These are phyloP conservation scores for Petrosia ficiformis DNA, from an alignment of 37 sponge, comb jelly and placozoan genomes.

Conservation along the genomic window DNA sequence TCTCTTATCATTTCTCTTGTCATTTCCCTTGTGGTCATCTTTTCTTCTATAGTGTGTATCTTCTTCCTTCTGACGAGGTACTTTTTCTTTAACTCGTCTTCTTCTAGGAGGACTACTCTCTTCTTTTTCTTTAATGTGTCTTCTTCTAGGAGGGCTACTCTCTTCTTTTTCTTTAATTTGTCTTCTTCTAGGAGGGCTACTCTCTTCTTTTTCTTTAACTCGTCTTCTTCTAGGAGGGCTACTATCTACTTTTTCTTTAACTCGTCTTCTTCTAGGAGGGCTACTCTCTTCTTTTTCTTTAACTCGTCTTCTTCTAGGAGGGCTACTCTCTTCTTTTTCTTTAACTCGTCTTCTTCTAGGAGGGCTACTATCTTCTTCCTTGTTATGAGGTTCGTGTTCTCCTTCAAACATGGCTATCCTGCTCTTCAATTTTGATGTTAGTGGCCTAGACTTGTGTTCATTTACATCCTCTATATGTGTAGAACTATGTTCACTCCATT, in stretches of 20 bases:
- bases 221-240: background rate
- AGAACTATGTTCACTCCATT: background rate
- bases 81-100: background rate
- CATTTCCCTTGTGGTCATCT: background rate
- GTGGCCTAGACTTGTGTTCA: slow-evolving; percentile 8
- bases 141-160: background rate
- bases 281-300: background rate
- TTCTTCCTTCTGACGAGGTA: slow-evolving; percentile 7
- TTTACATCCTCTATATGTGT: slow-evolving; percentile 5
- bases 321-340: background rate
- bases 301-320: background rate
- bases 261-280: background rate
- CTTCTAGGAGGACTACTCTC: too few relatives aligned
- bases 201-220: background rate
- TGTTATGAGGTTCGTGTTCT: background rate
- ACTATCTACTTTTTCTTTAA: slow-evolving; percentile 1
- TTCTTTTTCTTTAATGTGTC: background rate
- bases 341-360: background rate
- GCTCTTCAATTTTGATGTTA: slow-evolving; percentile 1
- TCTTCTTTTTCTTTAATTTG: background rate
- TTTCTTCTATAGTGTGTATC: background rate
- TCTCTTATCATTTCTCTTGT: background rate
- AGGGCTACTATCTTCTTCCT: background rate
- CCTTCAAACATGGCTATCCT: slow-evolving; percentile 41
- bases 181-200: background rate